These are phyloP conservation scores for Carcinoscorpius rotundicauda DNA, from an alignment of 1,140 invertebrate species.

Conservation along the genomic window DNA sequence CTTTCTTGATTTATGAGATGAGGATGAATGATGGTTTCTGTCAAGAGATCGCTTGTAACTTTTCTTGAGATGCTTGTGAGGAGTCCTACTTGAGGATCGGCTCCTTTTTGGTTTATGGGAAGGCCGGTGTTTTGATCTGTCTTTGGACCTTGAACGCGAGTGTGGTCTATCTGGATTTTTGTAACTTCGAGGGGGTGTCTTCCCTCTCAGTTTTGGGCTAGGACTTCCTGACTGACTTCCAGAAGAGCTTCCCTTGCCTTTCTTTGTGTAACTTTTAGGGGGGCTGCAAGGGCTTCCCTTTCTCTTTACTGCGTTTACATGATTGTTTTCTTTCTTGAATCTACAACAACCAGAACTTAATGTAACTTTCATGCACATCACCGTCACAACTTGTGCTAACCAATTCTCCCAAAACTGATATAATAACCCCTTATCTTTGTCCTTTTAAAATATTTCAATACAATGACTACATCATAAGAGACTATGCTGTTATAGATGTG, in stretches of 20 bases:
- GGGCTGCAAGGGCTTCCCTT: slow-evolving; percentile 10
- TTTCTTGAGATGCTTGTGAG: slow-evolving; percentile 20
- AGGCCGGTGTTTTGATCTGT: slow-evolving; percentile 17
- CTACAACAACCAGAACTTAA: slow-evolving; percentile 1
- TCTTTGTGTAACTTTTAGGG: slow-evolving; percentile 5
- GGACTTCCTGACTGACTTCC: slow-evolving; percentile 18
- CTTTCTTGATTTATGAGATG: slow-evolving; percentile 14
- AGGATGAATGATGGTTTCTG: slow-evolving; percentile 13
- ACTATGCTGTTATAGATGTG: too few species aligned
- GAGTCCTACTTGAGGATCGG: slow-evolving; percentile 16
- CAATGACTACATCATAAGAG: too few species aligned
- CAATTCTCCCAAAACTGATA: neutral
- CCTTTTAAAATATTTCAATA: too few species aligned
- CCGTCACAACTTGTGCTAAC: neutral
- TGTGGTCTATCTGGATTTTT: slow-evolving; percentile 18
- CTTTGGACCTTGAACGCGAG: slow-evolving; percentile 21
- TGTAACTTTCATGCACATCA: too few species aligned
- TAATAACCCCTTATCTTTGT: neutral
- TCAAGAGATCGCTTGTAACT: slow-evolving; percentile 14
- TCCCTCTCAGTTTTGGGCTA: slow-evolving; percentile 16
- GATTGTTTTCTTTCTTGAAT: slow-evolving; percentile 11
- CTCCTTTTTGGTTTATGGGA: slow-evolving; percentile 21
- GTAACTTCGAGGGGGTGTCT: slow-evolving; percentile 19
- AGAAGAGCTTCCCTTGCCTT: slow-evolving; percentile 8
- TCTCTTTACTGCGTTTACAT: slow-evolving; percentile 3